Evolutionary conservation across 2,888 invertebrate species (phyloP), one percentile per base, ranked within the genome.

Genomic region (Tenthredo amoena): DNA sequence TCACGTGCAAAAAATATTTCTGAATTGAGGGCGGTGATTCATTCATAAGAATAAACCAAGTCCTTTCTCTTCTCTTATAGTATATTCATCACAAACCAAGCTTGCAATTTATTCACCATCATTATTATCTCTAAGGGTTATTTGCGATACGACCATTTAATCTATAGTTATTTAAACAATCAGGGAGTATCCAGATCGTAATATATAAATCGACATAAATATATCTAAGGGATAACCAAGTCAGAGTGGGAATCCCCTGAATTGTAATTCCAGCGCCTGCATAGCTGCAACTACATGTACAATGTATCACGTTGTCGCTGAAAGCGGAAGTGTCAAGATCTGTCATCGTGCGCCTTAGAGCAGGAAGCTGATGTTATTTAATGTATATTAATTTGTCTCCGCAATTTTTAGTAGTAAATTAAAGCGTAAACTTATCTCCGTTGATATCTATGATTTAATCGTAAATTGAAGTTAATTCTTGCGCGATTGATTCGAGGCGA

Each of bases 271-370:
- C 18, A n/a, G 50, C 77, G 62, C 81, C 81, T 58, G 58, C 21
- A n/a, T 40, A n/a, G 15, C 81, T 21, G 81, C 81, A 81, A 81
- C 40, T 4, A 12, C 15, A 81, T 0, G 40, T 6, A 72, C 71
- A n/a, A 40, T 18, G 21, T 18, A 4, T 77, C 18, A 1, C 50
- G 47, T 26, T 26, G 26, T 55, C 76, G 18, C 47, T 21, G 10
- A 34, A 50, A n/a, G 12, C 76, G 76, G 34, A 55, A 77, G 26
- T 50, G 15, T 21, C n/a, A 43, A 43, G 21, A 71, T 55, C 71
- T 34, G 37, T 34, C n/a, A 18, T 71, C 71, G 37, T 37, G 71
- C 71, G 34, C 4, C 26, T 26, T 10, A 26, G 7, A 58, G 58
- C 58, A 58, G 58, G 62, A 62, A 62, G 26, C 18, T 2, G 62